Percentiles rank a stretch among this genome's conserved stretches.
phyloP scores from a whole-genome alignment of 2,797 vertebrate genomes.

The Pristis pectinata region DNA sequence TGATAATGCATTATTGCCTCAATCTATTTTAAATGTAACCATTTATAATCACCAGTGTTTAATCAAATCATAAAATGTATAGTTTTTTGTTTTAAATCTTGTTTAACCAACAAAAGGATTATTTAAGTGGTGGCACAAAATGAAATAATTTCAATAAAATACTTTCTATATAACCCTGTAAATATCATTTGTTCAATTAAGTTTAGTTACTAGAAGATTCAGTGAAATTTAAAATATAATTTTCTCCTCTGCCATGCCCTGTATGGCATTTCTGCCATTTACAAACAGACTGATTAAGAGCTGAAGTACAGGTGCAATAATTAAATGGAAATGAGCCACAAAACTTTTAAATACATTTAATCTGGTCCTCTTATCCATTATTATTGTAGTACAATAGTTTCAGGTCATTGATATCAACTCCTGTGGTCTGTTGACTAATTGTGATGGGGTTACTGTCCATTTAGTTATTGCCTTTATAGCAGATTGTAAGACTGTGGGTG shows the following conservation, averaged over 20 bases:
- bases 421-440: constrained; percentile 38
- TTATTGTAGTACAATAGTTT: constrained; percentile 34
- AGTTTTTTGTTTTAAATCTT: neutral
- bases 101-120: neutral
- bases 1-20: neutral
- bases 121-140: neutral
- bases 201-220: constrained; percentile 35
- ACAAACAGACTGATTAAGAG: constrained; percentile 21
- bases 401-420: constrained; percentile 37
- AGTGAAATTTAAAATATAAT: neutral
- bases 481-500: constrained; percentile 43
- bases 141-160: neutral
- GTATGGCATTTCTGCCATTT: constrained; percentile 1
- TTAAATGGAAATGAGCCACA: constrained; percentile 30
- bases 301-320: constrained; percentile 30
- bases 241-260: neutral
- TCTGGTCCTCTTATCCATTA: constrained; percentile 20
- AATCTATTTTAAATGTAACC: neutral
- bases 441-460: constrained; percentile 33
- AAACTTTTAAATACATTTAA: constrained; percentile 37
- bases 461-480: constrained; percentile 47
- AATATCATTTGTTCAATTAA: neutral
- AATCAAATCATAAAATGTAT: neutral
- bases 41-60: neutral
- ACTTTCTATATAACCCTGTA: no score